Evolutionary conservation across 1,140 invertebrate species (phyloP).

Genomic region (Pomacea maculata): DNA sequence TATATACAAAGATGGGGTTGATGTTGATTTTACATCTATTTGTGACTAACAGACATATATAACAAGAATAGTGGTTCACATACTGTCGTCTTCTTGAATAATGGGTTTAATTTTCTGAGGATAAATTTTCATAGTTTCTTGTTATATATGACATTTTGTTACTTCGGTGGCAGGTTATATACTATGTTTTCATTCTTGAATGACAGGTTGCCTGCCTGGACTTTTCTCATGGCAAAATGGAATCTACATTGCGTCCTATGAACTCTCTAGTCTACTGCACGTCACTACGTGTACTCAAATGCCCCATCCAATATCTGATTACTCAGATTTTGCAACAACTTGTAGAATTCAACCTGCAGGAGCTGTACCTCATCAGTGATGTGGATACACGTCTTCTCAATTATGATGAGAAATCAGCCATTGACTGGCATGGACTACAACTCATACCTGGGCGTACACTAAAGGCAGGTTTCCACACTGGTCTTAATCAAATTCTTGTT

Average conservation of each 20-base stretch:
- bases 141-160: no score
- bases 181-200: no score
- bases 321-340: constrained; percentile 13
- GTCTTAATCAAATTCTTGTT: no score
- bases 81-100: no score
- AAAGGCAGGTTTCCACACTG: neutral
- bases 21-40: no score
- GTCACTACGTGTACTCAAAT: constrained; percentile 5
- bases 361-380: constrained; percentile 11
- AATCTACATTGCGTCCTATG: neutral
- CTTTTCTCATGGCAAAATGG: constrained; percentile 15
- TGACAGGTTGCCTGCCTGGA: constrained; percentile 5
- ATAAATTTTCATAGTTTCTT: no score
- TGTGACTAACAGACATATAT: no score
- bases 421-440: neutral
- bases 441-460: neutral
- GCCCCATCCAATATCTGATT: constrained; percentile 10
- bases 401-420: constrained; percentile 4
- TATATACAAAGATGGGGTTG: no score
- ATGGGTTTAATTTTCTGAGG: no score
- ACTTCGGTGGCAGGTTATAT: no score
- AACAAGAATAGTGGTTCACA: no score
- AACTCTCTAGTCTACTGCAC: constrained; percentile 1
- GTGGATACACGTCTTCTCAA: constrained; percentile 4
- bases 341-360: constrained; percentile 11